phyloP scores from a whole-genome alignment of 2,113 vertebrate species.

The Mesitornis unicolor region DNA sequence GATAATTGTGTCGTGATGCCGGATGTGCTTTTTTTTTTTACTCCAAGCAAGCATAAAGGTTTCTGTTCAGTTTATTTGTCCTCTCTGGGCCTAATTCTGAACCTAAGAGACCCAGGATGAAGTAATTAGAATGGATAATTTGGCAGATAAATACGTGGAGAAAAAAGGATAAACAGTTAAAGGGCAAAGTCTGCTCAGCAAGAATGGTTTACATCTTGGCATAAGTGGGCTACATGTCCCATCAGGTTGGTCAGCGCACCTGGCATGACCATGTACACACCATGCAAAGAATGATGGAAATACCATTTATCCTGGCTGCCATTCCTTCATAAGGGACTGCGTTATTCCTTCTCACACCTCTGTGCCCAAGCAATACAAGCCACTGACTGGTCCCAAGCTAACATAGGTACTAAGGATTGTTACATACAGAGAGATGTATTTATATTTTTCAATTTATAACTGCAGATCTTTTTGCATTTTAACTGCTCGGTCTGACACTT shows the following conservation, averaged over 20 bases:
- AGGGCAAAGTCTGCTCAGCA: background rate
- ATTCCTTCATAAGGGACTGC: background rate
- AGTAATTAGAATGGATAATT: background rate
- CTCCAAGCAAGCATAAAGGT: background rate
- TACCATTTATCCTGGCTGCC: background rate
- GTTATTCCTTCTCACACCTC: background rate
- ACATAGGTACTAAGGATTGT: background rate
- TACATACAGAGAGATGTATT: background rate
- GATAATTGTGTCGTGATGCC: background rate
- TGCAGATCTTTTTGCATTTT: background rate
- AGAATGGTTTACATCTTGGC: background rate
- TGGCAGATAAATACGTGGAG: background rate
- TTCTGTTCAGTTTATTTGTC: background rate
- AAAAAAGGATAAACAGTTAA: background rate
- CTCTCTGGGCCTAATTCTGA: background rate
- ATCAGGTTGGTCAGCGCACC: background rate
- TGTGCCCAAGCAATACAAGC: background rate
- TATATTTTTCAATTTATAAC: background rate
- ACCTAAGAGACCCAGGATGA: background rate
- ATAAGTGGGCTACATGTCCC: background rate
- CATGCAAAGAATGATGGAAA: background rate
- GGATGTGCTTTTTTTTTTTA: background rate
- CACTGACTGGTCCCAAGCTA: background rate
- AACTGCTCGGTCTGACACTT: background rate
- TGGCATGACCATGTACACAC: rapidly evolving